Evolutionary conservation across 37 sponge, comb jelly and placozoan species (phyloP).

Genomic region (Bolinopsis microptera): DNA sequence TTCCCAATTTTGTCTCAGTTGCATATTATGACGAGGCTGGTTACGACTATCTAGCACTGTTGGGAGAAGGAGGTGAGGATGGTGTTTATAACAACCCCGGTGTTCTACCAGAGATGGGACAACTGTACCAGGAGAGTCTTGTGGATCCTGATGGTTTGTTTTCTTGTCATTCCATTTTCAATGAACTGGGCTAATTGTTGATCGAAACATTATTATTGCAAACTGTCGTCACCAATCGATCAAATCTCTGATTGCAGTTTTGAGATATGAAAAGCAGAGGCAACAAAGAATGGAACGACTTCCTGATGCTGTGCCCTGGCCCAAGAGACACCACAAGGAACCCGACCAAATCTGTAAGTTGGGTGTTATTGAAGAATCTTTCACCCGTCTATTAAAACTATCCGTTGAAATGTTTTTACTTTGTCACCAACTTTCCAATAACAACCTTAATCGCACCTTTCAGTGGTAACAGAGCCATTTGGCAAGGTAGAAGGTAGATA

Average conservation of each 20-base stretch:
- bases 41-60: slow-evolving; percentile 26
- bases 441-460: too few species aligned
- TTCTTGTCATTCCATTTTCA: background rate
- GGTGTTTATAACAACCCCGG: background rate
- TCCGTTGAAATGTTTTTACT: too few species aligned
- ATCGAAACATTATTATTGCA: too few species aligned
- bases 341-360: slow-evolving; percentile 10
- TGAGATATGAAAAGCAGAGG: background rate
- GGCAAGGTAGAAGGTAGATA: background rate
- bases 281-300: background rate
- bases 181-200: too few species aligned
- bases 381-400: too few species aligned
- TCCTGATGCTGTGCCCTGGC: background rate
- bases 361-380: too few species aligned
- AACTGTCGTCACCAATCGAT: too few species aligned
- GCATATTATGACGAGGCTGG: background rate
- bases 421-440: too few species aligned
- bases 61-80: background rate
- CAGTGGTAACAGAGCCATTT: background rate
- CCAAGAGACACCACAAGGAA: slow-evolving; percentile 11
- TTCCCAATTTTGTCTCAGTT: too few species aligned
- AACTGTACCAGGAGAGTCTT: slow-evolving; percentile 23
- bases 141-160: background rate
- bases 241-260: too few species aligned
- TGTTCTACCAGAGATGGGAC: background rate